Percentiles rank a stretch among this genome's conserved stretches.
Conservation (phyloP, 2,797 vertebrate species). For the Premnoplex brunnescens region DNA sequence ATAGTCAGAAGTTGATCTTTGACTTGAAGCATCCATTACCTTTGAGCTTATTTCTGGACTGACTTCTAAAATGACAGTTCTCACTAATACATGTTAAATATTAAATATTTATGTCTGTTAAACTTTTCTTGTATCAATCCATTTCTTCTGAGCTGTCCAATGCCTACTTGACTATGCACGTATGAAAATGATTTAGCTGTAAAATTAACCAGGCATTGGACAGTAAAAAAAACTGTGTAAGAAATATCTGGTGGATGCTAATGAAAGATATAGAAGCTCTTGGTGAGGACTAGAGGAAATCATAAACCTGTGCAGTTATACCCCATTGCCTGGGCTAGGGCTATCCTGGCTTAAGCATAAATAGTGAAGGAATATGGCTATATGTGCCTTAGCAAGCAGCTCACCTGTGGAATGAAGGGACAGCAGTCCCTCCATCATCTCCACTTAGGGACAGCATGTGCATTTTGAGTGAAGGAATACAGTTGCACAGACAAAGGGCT, state of each 20-base stretch:
- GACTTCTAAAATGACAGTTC: background rate
- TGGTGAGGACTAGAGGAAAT: background rate
- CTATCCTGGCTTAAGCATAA: background rate
- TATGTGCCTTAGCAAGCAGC: background rate
- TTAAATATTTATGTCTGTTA: background rate
- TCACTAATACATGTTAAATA: background rate
- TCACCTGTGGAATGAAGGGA: background rate
- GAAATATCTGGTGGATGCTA: background rate
- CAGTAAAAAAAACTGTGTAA: background rate
- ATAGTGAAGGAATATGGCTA: background rate
- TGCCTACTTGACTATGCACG: background rate
- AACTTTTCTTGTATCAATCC: background rate
- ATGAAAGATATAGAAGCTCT: background rate
- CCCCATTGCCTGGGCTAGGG: background rate
- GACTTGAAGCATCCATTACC: background rate
- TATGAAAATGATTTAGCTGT: background rate
- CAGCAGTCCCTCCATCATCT: background rate
- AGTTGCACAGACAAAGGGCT: background rate
- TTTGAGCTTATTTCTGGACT: background rate
- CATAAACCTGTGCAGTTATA: background rate
- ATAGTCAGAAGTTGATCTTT: constrained; percentile 6
- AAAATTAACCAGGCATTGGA: background rate
- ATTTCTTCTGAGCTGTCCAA: background rate
- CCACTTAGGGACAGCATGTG: fast-evolving
- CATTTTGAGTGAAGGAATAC: background rate